phyloP scores from a whole-genome alignment of 2,113 vertebrate genomes.

The Oryzias woworae region DNA sequence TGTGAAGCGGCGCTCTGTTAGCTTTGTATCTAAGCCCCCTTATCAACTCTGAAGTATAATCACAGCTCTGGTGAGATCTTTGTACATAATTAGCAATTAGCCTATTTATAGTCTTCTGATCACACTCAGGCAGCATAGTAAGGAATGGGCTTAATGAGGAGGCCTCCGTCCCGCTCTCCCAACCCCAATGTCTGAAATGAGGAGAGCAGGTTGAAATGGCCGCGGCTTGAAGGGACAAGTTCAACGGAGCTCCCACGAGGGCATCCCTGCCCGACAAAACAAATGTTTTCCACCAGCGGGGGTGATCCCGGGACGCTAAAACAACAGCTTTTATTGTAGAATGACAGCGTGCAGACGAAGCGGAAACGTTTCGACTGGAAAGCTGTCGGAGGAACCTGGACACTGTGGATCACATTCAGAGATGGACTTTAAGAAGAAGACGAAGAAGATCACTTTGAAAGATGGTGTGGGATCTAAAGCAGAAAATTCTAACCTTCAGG shows the following conservation, averaged over 20 bases:
- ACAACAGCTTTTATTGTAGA: conserved; percentile 33
- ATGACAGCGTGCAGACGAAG: conserved; percentile 20
- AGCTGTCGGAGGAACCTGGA: conserved; percentile 33
- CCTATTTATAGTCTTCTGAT: conserved; percentile 46
- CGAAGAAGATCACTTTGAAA: not conserved
- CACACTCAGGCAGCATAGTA: conserved; percentile 25
- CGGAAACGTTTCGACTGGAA: conserved; percentile 13
- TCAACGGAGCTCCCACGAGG: conserved; percentile 17
- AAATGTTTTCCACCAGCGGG: conserved; percentile 17
- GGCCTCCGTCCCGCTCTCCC: conserved; percentile 13
- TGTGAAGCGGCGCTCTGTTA: conserved; percentile 24
- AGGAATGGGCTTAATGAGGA: conserved; percentile 33
- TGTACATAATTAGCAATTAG: conserved; percentile 62
- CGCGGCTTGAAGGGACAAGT: conserved; percentile 2
- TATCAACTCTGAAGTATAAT: conserved; percentile 57
- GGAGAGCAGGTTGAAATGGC: conserved; percentile 28
- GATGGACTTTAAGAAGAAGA: not conserved
- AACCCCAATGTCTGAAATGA: not conserved
- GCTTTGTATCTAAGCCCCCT: conserved; percentile 42
- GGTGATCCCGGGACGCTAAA: conserved; percentile 29
- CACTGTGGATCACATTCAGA: conserved; percentile 7
- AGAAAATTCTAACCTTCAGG: no score
- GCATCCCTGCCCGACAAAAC: conserved; percentile 24
- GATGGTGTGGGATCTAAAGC: no score
- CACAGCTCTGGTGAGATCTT: conserved; percentile 59